phyloP scores from a whole-genome alignment of 2,888 invertebrate species.

The Lacanobia oleracea region DNA sequence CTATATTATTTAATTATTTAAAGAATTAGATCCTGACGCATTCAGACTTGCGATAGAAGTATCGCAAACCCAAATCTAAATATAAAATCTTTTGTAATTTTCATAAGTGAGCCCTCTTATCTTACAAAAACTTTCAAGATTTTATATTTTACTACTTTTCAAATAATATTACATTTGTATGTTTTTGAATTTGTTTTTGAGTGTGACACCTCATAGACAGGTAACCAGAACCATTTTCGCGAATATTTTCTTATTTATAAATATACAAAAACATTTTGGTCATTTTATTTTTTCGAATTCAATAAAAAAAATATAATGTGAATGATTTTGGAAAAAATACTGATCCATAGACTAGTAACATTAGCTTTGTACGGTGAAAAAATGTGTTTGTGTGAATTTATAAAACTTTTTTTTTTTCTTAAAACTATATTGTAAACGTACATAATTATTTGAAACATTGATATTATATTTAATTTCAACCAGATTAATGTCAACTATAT shows the following conservation, averaged over 20 bases:
- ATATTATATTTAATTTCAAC: slow-evolving; percentile 65
- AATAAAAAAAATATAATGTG: slow-evolving; percentile 70
- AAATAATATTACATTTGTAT: slow-evolving; percentile 48
- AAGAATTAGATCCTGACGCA: slow-evolving; percentile 68
- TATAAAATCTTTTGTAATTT: slow-evolving; percentile 78
- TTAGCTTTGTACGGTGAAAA: slow-evolving; percentile 72
- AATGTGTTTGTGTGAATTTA: slow-evolving; percentile 68
- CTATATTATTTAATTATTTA: slow-evolving; percentile 31
- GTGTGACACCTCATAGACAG: slow-evolving; percentile 66
- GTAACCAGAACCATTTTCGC: slow-evolving; percentile 69
- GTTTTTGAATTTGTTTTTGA: slow-evolving; percentile 51
- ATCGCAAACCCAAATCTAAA: slow-evolving; percentile 70
- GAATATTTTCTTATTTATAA: slow-evolving; percentile 77
- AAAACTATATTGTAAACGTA: slow-evolving; percentile 68
- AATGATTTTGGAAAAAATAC: slow-evolving; percentile 73
- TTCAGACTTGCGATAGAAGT: slow-evolving; percentile 54
- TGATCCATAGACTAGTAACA: slow-evolving; percentile 77
- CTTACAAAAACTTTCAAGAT: slow-evolving; percentile 75
- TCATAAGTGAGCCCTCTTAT: slow-evolving; percentile 83
- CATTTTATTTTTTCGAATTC: slow-evolving; percentile 76
- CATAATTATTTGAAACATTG: slow-evolving; percentile 71
- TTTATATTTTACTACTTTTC: slow-evolving; percentile 73
- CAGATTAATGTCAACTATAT: slow-evolving; percentile 72
- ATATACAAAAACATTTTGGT: slow-evolving; percentile 85
- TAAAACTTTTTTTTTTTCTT: slow-evolving; percentile 62